Evolutionary conservation across 2,113 vertebrate genomes (phyloP).

Genomic region (Ondatra zibethicus): DNA sequence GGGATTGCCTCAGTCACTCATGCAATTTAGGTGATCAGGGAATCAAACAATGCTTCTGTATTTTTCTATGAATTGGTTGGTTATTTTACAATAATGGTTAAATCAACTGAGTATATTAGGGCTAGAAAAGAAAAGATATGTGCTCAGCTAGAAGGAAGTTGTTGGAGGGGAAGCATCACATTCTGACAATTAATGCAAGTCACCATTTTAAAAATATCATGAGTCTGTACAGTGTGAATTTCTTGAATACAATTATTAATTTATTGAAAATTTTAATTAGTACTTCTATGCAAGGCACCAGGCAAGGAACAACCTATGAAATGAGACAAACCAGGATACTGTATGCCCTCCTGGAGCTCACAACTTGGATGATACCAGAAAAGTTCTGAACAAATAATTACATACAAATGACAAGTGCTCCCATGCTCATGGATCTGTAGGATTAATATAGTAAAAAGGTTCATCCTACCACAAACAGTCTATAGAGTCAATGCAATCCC

Average conservation of each 20-base stretch:
- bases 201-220: not conserved
- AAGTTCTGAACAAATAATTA: conserved; percentile 31
- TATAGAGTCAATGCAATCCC: not conserved
- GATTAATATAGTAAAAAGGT: not conserved
- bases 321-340: not conserved
- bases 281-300: not conserved
- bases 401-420: not conserved
- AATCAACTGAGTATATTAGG: not conserved
- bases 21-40: not conserved
- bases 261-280: not conserved
- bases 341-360: not conserved
- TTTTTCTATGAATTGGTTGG: not conserved
- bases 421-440: not conserved
- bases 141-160: conserved; percentile 20
- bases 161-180: not conserved
- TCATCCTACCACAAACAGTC: not conserved
- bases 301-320: not conserved
- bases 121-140: not conserved
- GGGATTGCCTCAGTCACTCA: not conserved
- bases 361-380: not conserved
- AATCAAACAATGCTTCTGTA: conserved; percentile 18
- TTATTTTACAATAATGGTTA: not conserved
- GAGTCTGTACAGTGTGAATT: not conserved
- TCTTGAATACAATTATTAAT: conserved; percentile 34
- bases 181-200: not conserved